A percentile compares a stretch with the other conserved stretches of the same genome.
These are phyloP conservation scores for Drosophila ananassae DNA, from an alignment of 1,140 invertebrate genomes.

Conservation along the genomic window DNA sequence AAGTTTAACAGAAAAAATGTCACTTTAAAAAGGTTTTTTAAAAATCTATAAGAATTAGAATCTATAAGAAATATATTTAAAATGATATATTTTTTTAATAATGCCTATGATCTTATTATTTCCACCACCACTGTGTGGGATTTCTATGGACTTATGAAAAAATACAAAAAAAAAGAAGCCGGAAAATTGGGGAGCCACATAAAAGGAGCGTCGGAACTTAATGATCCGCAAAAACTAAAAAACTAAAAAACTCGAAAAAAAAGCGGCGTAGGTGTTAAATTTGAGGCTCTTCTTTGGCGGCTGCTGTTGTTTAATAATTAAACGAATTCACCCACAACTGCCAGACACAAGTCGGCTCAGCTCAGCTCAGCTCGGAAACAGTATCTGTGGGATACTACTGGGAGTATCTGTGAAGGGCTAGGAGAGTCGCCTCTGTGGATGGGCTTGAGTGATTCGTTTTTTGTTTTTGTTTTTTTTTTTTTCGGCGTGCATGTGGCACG, in stretches of 20 bases:
- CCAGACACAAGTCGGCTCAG: not conserved
- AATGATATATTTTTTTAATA: not conserved
- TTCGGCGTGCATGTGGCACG: slow-evolving; percentile 48
- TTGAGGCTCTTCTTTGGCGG: slow-evolving; percentile 37
- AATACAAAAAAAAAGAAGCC: not conserved
- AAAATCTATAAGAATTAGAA: not conserved
- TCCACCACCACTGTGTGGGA: slow-evolving; percentile 2
- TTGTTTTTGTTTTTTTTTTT: slow-evolving; percentile 18
- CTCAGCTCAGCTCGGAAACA: not conserved
- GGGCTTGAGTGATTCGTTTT: slow-evolving; percentile 33
- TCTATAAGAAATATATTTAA: not conserved
- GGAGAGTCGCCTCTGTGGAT: slow-evolving; percentile 3
- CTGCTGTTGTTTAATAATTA: slow-evolving; percentile 42
- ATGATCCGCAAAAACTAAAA: slow-evolving; percentile 56
- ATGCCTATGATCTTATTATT: not conserved
- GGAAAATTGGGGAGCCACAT: slow-evolving; percentile 26
- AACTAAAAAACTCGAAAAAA: too few species aligned
- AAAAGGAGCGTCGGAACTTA: slow-evolving; percentile 62
- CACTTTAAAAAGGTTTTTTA: too few species aligned
- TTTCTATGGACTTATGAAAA: not conserved
- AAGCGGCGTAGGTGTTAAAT: slow-evolving; percentile 44
- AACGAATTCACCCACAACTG: slow-evolving; percentile 54
- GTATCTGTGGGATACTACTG: slow-evolving; percentile 2
- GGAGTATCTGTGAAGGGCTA: slow-evolving; percentile 11
- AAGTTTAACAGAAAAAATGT: too few species aligned